Conservation (phyloP, 2,113 vertebrate species). For the Mobula hypostoma region DNA sequence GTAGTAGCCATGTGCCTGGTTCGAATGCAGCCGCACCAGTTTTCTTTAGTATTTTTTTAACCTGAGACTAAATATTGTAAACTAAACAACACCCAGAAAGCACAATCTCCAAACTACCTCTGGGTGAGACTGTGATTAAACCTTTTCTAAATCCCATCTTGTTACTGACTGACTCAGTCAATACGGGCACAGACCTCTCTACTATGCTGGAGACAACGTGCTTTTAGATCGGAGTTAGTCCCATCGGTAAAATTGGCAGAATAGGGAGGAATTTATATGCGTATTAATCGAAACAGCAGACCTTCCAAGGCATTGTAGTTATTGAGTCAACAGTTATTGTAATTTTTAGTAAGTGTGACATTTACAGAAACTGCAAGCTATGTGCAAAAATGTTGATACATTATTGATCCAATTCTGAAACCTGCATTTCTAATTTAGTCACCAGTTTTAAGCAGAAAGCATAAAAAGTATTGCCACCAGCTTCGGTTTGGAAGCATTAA, state of each 20-base stretch:
- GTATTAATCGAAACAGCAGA: neutral
- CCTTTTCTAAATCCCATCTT: neutral
- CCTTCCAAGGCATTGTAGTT: neutral
- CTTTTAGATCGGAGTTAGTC: neutral
- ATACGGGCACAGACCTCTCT: neutral
- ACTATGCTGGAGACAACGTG: neutral
- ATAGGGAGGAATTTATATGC: neutral
- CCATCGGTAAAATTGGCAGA: neutral
- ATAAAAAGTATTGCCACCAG: too few species aligned
- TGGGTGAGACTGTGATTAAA: neutral
- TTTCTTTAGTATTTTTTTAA: slow-evolving; percentile 4
- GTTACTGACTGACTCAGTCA: neutral
- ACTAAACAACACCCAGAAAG: slow-evolving; percentile 4
- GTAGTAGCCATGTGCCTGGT: neutral
- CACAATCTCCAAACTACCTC: neutral
- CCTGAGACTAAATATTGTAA: neutral
- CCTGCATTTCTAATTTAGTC: neutral
- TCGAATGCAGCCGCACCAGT: neutral
- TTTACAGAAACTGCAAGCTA: neutral
- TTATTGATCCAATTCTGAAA: neutral
- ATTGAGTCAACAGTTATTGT: neutral
- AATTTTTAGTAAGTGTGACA: neutral
- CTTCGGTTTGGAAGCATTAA: too few species aligned
- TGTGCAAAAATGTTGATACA: neutral
- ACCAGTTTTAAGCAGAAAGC: neutral